These are phyloP conservation scores for Toxonevra muliebris DNA, from an alignment of 2,888 invertebrate genomes.

Conservation along the genomic window DNA sequence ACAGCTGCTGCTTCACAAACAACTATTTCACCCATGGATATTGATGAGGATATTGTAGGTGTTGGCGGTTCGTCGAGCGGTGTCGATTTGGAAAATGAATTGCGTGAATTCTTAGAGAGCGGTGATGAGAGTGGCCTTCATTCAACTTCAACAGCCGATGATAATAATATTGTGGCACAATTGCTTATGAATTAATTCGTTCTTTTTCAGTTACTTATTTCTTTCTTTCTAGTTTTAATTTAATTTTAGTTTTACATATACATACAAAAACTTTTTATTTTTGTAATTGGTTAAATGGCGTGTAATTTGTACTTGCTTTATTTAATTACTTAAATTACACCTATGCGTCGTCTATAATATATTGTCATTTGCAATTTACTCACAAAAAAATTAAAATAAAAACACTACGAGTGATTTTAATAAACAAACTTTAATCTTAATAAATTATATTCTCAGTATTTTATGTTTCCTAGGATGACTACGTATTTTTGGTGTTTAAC, in stretches of 20 bases:
- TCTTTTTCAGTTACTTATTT: background rate
- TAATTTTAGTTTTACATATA: background rate
- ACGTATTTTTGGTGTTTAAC: no score
- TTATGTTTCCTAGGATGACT: no score
- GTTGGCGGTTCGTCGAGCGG: constrained; percentile 41
- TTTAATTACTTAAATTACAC: no score
- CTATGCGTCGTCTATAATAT: no score
- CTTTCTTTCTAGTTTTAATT: background rate
- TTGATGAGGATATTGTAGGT: constrained; percentile 57
- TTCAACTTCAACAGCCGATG: constrained; percentile 59
- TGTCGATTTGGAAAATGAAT: constrained; percentile 73
- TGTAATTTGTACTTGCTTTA: no score
- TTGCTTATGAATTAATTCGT: constrained; percentile 51
- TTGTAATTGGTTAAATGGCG: no score
- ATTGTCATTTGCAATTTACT: no score
- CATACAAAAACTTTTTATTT: no score
- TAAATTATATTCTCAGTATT: no score
- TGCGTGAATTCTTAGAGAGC: constrained; percentile 77
- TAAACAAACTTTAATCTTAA: no score
- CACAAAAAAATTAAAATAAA: no score
- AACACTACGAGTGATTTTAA: no score
- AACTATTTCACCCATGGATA: constrained; percentile 49
- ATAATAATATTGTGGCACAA: constrained; percentile 59
- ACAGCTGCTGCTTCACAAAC: background rate
- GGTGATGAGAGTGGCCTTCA: constrained; percentile 66